Conservation (phyloP, 1,140 invertebrate species). For the Caligus rogercresseyi region DNA sequence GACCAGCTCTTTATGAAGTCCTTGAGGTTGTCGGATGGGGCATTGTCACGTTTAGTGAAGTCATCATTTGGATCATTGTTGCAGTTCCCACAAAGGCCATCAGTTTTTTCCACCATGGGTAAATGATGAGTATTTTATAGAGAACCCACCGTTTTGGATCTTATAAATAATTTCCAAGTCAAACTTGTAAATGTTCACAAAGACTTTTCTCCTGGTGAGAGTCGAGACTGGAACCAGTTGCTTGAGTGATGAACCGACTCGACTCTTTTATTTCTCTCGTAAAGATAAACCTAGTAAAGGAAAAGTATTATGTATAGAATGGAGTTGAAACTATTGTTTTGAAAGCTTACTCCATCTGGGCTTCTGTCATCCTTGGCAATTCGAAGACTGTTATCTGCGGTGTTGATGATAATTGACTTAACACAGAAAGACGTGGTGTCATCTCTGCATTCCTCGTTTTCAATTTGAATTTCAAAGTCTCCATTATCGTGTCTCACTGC, state of each 20-base stretch:
- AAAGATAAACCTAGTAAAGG: neutral
- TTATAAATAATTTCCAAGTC: constrained; percentile 4
- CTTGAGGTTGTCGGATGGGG: neutral
- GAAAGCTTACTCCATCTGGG: neutral
- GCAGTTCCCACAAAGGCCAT: constrained; percentile 6
- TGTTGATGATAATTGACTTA: neutral
- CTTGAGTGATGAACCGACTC: neutral
- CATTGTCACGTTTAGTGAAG: neutral
- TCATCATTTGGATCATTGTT: neutral
- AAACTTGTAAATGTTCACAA: neutral
- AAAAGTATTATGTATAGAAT: neutral
- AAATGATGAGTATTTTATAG: neutral
- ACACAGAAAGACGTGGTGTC: neutral
- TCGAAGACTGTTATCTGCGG: neutral
- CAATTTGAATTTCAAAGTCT: constrained; percentile 6
- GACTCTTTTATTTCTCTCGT: neutral
- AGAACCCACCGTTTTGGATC: neutral
- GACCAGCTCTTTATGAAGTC: neutral
- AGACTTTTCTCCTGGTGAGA: neutral
- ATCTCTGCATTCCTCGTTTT: neutral
- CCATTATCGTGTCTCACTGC: neutral
- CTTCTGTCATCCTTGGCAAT: neutral
- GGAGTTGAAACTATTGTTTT: neutral
- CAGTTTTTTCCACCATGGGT: neutral
- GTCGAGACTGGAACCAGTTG: neutral